Evolutionary conservation across 2,888 invertebrate genomes (phyloP).

Genomic region (Athalia rosae): DNA sequence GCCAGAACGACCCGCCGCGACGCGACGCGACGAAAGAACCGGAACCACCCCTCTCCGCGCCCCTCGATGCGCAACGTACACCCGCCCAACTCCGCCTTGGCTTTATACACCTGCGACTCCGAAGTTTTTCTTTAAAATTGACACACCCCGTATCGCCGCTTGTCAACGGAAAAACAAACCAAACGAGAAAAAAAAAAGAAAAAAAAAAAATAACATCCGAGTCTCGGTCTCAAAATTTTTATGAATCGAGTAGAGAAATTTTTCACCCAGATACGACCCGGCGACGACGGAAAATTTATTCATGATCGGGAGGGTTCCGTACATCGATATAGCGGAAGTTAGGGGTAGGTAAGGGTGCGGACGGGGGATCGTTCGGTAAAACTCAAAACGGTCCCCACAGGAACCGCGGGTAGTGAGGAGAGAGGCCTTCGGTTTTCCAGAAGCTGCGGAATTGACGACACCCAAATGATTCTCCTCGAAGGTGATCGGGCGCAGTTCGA

Average conservation of each 20-base stretch:
- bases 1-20: conserved; percentile 42
- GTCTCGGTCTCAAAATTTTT: neutral
- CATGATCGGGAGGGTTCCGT: conserved; percentile 28
- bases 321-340: conserved; percentile 50
- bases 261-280: no score
- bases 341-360: conserved; percentile 31
- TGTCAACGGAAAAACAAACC: no score
- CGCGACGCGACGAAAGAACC: neutral
- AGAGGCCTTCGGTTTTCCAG: conserved; percentile 21
- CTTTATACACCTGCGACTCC: neutral
- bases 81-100: neutral
- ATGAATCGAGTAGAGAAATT: neutral
- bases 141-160: neutral
- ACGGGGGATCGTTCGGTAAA: neutral
- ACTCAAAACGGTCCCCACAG: conserved; percentile 36
- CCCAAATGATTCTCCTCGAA: conserved; percentile 56
- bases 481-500: neutral
- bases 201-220: no score
- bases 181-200: neutral
- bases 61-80: no score
- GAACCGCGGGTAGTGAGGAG: conserved; percentile 15
- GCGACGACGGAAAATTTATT: no score
- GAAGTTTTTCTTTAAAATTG: no score
- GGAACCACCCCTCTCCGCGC: conserved; percentile 11
- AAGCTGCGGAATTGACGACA: conserved; percentile 55